Conservation (phyloP, 2,888 invertebrate species). For the Synergus laeviventris region DNA sequence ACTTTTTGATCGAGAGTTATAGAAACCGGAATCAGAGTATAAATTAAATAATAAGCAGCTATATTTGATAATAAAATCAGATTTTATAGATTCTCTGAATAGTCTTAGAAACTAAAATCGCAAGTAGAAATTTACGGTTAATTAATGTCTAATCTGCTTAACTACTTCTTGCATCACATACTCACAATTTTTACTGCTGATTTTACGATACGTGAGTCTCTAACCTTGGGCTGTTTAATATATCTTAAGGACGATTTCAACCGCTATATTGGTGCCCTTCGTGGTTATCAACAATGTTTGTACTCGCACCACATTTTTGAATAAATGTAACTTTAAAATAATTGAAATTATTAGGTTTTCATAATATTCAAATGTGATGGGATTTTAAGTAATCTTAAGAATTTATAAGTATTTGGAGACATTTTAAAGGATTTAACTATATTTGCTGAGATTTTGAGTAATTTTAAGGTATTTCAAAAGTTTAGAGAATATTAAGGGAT, state of each 20-base stretch:
- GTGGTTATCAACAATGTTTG: not conserved
- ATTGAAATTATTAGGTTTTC: not conserved
- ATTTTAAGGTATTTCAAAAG: too few relatives aligned
- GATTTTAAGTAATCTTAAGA: too few relatives aligned
- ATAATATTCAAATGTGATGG: too few relatives aligned
- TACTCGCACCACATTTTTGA: not conserved
- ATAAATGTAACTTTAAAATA: not conserved
- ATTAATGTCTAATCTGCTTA: conserved; percentile 1
- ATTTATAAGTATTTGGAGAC: too few relatives aligned
- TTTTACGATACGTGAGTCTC: conserved; percentile 2
- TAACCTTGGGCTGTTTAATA: conserved; percentile 3
- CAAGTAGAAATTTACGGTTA: not conserved
- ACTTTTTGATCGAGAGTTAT: not conserved
- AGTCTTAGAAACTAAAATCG: too few relatives aligned
- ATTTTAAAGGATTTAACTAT: too few relatives aligned
- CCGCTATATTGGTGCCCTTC: not conserved
- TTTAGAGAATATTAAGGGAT: too few relatives aligned
- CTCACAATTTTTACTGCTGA: not conserved
- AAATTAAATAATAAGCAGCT: too few relatives aligned
- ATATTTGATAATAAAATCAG: too few relatives aligned
- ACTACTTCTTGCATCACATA: not conserved
- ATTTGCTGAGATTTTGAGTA: too few relatives aligned
- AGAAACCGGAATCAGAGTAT: too few relatives aligned
- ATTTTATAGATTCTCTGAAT: too few relatives aligned
- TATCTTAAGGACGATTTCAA: not conserved